Evolutionary conservation across 2,797 vertebrate species (phyloP).

Genomic region (Antennarius maculatus): DNA sequence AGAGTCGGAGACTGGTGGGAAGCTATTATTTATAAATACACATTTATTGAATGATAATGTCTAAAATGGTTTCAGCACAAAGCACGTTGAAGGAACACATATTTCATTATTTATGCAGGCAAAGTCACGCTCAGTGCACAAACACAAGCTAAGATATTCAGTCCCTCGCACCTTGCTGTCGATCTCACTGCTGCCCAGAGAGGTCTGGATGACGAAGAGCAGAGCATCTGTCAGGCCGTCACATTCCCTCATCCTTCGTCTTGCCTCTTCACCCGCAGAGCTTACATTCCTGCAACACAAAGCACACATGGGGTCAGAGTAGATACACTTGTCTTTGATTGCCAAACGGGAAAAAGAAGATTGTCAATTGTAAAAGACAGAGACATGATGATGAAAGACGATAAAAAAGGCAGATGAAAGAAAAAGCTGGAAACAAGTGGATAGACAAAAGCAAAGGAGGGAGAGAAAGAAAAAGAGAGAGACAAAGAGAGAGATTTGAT

Average conservation of each 20-base stretch:
- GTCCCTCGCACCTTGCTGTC: slow-evolving; percentile 89
- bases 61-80: background rate
- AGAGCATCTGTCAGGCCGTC: slow-evolving; percentile 97
- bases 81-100: background rate
- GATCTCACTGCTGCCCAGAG: slow-evolving; percentile 97
- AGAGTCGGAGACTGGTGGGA: too few relatives aligned
- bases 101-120: slow-evolving; percentile 4
- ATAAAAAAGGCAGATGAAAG: slow-evolving; percentile 24
- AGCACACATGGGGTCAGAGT: slow-evolving; percentile 21
- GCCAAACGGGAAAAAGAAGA: slow-evolving; percentile 25
- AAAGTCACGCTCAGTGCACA: slow-evolving; percentile 2
- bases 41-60: background rate
- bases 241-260: slow-evolving; percentile 96
- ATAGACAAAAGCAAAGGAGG: slow-evolving; percentile 34
- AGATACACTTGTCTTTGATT: slow-evolving; percentile 17
- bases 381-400: too few relatives aligned
- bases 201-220: slow-evolving; percentile 96
- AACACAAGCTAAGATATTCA: slow-evolving; percentile 20
- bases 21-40: too few relatives aligned
- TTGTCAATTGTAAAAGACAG: too few relatives aligned
- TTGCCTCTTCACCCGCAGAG: slow-evolving; percentile 98
- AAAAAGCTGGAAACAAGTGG: slow-evolving; percentile 27
- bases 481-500: background rate
- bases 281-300: slow-evolving; percentile 92
- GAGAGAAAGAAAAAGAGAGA: slow-evolving; percentile 28